phyloP scores from a whole-genome alignment of 2,888 invertebrate species.

The Philereme transversata region DNA sequence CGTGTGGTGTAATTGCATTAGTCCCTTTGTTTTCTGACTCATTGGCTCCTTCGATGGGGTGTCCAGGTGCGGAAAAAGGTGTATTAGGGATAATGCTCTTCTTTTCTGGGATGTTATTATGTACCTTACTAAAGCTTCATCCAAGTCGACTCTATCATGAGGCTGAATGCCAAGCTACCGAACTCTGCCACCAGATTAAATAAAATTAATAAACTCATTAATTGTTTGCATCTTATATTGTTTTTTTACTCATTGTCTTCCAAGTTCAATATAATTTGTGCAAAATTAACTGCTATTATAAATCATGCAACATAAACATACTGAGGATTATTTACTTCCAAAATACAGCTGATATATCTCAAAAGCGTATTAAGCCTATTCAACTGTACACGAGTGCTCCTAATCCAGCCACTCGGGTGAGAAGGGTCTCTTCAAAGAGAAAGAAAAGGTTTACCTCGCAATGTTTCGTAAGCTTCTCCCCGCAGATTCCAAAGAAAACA shows the following conservation, averaged over 20 bases:
- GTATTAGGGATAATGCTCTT: background rate
- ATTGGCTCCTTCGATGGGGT: conserved; percentile 37
- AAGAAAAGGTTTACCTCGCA: conserved; percentile 15
- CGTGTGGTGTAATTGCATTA: conserved; percentile 58
- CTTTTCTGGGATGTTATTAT: background rate
- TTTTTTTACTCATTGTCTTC: no score
- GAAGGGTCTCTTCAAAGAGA: conserved; percentile 30
- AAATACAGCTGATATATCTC: conserved; percentile 7
- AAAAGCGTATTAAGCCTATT: conserved; percentile 19
- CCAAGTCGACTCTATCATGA: no score
- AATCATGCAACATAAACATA: no score
- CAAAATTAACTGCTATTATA: no score
- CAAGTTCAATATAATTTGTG: no score
- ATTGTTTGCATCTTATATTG: no score
- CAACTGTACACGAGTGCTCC: conserved; percentile 24
- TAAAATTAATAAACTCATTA: no score
- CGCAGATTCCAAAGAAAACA: conserved; percentile 11
- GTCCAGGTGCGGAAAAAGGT: background rate
- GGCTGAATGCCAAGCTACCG: no score
- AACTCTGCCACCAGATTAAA: no score
- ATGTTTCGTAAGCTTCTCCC: conserved; percentile 13
- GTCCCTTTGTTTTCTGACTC: conserved; percentile 48
- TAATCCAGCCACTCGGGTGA: conserved; percentile 30
- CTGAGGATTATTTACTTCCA: no score
- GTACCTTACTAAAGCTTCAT: background rate